Evolutionary conservation across 2,888 invertebrate species (phyloP).

Genomic region (Macrophya alboannulata): DNA sequence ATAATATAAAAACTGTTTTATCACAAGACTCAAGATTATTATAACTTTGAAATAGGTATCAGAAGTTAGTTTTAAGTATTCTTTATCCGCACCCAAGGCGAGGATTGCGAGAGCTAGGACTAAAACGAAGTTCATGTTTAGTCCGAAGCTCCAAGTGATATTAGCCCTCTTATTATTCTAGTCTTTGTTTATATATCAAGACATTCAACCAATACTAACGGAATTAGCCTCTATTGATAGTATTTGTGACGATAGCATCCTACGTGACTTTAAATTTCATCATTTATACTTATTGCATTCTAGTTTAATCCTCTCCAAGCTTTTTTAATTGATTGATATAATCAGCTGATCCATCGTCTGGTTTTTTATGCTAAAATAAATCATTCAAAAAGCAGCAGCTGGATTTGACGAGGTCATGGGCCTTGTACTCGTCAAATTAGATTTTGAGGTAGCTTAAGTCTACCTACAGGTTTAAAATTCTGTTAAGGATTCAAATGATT

Average conservation of each 20-base stretch:
- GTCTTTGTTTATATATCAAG: neutral
- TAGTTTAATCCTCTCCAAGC: neutral
- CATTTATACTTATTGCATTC: neutral
- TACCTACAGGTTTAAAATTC: neutral
- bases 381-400: neutral
- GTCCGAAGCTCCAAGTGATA: neutral
- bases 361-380: neutral
- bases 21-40: neutral
- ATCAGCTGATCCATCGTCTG: neutral
- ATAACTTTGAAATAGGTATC: neutral
- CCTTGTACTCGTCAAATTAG: neutral
- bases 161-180: neutral
- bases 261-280: neutral
- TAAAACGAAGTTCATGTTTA: conserved; percentile 1
- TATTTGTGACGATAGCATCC: neutral
- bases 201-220: neutral
- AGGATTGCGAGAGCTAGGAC: neutral
- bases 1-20: neutral
- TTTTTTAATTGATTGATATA: neutral
- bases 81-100: conserved; percentile 1
- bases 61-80: neutral
- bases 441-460: neutral
- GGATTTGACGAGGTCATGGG: neutral
- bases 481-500: neutral
- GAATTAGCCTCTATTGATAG: neutral